Evolutionary conservation across 2,797 vertebrate genomes (phyloP).

Genomic region (Ataeniobius toweri): DNA sequence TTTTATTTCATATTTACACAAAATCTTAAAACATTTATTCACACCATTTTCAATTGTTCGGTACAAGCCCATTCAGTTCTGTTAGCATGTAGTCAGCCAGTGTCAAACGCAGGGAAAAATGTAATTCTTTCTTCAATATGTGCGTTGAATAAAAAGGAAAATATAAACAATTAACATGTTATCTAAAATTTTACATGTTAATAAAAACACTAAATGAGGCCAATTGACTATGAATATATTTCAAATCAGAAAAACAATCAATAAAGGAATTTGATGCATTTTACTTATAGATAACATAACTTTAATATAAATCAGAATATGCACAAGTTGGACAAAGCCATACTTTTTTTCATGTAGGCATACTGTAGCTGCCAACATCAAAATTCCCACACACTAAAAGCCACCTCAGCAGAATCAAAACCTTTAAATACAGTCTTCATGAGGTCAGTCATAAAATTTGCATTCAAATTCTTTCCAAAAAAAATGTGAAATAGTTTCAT

Average conservation of each 20-base stretch:
- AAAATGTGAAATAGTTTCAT: conserved; percentile 14
- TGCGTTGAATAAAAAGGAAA: conserved; percentile 44
- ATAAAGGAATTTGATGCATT: conserved; percentile 13
- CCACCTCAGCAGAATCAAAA: conserved; percentile 19
- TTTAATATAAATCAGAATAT: conserved; percentile 25
- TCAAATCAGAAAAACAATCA: conserved; percentile 33
- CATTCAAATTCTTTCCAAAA: conserved; percentile 9
- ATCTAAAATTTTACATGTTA: conserved; percentile 51
- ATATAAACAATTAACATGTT: conserved; percentile 49
- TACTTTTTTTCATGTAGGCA: conserved; percentile 39
- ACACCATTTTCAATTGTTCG: conserved; percentile 43
- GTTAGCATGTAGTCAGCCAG: conserved; percentile 56
- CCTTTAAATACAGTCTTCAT: conserved; percentile 31
- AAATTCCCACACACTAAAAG: conserved; percentile 8
- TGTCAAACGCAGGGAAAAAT: conserved; percentile 23
- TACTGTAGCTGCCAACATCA: conserved; percentile 39
- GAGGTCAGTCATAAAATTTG: conserved; percentile 24
- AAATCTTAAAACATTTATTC: conserved; percentile 84
- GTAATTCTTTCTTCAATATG: conserved; percentile 40
- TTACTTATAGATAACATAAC: conserved; percentile 8
- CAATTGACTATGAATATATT: conserved; percentile 23
- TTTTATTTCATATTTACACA: conserved; percentile 80
- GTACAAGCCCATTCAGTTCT: conserved; percentile 70
- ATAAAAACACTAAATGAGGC: conserved; percentile 48
- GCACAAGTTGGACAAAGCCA: conserved; percentile 19